Evolutionary conservation across 2,888 invertebrate species (phyloP).

Genomic region (Pteria penguin): DNA sequence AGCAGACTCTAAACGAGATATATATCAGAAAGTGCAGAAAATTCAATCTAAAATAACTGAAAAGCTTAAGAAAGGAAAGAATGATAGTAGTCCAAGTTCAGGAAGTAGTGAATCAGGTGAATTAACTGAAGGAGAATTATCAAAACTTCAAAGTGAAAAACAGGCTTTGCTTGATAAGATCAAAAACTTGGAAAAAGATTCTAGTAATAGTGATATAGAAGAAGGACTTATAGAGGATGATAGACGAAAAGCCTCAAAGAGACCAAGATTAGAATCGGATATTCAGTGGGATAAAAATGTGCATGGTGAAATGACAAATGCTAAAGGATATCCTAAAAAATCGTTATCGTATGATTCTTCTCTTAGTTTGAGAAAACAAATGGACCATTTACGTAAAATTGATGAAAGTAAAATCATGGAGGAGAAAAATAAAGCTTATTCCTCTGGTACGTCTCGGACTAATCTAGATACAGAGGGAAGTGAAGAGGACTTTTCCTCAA

Average conservation of each 20-base stretch:
- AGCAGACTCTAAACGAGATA: constrained; percentile 32
- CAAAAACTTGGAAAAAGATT: constrained; percentile 74
- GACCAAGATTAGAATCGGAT: constrained; percentile 58
- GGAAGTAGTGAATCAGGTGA: constrained; percentile 81
- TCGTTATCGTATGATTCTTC: constrained; percentile 50
- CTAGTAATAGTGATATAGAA: constrained; percentile 68
- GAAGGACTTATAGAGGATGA: constrained; percentile 52
- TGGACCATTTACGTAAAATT: constrained; percentile 69
- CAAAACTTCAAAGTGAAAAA: constrained; percentile 76
- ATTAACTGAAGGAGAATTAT: constrained; percentile 77
- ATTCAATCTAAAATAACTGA: constrained; percentile 34
- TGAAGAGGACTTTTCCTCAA: constrained; percentile 44
- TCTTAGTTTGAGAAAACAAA: constrained; percentile 72
- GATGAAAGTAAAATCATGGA: constrained; percentile 47
- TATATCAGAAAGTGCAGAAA: constrained; percentile 39
- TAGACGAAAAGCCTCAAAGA: constrained; percentile 56
- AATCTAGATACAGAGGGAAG: constrained; percentile 58
- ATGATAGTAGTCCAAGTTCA: constrained; percentile 65
- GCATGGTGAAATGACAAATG: constrained; percentile 29
- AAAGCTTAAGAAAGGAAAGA: constrained; percentile 27
- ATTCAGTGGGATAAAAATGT: not conserved
- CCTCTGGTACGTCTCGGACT: constrained; percentile 18
- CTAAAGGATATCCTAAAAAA: constrained; percentile 26
- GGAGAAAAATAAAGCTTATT: constrained; percentile 36
- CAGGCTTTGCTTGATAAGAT: constrained; percentile 75